phyloP scores from a whole-genome alignment of 1,140 invertebrate genomes.

The Drosophila funebris region DNA sequence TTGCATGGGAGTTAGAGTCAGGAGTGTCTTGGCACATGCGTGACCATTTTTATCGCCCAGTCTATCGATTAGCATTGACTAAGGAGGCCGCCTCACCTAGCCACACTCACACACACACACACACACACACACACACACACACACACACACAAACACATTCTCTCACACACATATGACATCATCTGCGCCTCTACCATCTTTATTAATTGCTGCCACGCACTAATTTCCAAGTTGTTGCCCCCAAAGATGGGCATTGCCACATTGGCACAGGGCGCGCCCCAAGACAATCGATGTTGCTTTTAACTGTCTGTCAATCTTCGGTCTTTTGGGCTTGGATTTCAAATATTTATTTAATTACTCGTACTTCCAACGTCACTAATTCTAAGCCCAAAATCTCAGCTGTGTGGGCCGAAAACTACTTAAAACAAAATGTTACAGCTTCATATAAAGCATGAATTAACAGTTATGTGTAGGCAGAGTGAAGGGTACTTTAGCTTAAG shows the following conservation, averaged over 20 bases:
- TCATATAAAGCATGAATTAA: not conserved
- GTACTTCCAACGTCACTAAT: not conserved
- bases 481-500: not conserved
- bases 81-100: conserved; percentile 37
- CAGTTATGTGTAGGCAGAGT: not conserved
- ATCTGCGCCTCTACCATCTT: conserved; percentile 36
- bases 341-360: conserved; percentile 10
- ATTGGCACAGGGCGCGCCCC: conserved; percentile 39
- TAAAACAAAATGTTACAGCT: not conserved
- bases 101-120: conserved; percentile 17
- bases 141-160: conserved; percentile 1
- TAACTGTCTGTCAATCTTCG: conserved; percentile 23
- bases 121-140: not conserved
- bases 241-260: conserved; percentile 44
- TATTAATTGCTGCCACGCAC: conserved; percentile 50
- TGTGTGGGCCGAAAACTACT: not conserved
- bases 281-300: conserved; percentile 4
- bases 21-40: conserved; percentile 58
- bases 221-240: conserved; percentile 38
- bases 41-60: conserved; percentile 66
- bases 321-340: conserved; percentile 29
- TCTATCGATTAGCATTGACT: conserved; percentile 42
- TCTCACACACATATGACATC: conserved; percentile 30
- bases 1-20: conserved; percentile 48
- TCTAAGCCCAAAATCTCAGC: not conserved